Conservation (phyloP, 2,888 invertebrate species). For the Eurois occulta region DNA sequence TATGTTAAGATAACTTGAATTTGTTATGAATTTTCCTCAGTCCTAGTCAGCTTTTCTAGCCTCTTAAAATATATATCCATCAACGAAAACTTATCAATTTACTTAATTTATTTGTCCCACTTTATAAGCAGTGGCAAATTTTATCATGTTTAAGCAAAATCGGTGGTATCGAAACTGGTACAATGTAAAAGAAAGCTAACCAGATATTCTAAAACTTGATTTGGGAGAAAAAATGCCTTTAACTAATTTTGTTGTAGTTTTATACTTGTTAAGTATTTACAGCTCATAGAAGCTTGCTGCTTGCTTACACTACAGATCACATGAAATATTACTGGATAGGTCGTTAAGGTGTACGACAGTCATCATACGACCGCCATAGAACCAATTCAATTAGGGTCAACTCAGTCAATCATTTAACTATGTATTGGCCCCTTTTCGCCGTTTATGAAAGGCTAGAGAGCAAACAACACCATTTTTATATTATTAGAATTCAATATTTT, state of each 20-base stretch:
- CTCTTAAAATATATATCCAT: not conserved
- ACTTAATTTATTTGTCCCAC: not conserved
- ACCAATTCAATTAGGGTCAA: constrained; percentile 10
- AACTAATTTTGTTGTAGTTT: not conserved
- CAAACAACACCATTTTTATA: not conserved
- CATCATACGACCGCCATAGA: not conserved
- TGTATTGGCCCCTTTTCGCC: not conserved
- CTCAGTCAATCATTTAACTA: constrained; percentile 18
- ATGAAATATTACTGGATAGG: not conserved
- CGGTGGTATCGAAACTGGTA: constrained; percentile 9
- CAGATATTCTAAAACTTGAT: constrained; percentile 13
- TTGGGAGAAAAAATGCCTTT: not conserved
- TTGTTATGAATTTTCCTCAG: not conserved
- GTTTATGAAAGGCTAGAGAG: not conserved
- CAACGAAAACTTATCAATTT: not conserved
- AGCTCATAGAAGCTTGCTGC: not conserved
- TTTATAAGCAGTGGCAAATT: not conserved
- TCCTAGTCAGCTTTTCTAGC: not conserved
- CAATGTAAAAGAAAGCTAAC: constrained; percentile 18
- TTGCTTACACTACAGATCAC: not conserved
- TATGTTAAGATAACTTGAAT: not conserved
- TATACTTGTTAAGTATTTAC: not conserved
- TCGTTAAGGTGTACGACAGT: not conserved
- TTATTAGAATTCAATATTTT: not conserved
- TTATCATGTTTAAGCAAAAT: not conserved